These are phyloP conservation scores for Scomber colias DNA, from an alignment of 2,113 vertebrate genomes.

Conservation along the genomic window DNA sequence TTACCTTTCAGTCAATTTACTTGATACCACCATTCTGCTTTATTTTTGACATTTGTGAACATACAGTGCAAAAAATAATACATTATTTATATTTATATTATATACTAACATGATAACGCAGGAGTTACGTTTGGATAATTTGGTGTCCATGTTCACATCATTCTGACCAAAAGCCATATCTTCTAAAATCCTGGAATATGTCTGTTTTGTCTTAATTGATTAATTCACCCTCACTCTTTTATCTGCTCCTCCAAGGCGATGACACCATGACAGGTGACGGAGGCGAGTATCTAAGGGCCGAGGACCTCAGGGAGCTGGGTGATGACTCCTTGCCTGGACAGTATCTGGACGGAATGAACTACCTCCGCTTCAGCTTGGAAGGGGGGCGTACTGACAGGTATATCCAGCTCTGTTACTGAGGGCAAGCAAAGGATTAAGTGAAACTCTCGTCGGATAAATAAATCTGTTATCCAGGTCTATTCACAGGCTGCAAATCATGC, in stretches of 20 bases:
- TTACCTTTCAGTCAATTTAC: too few relatives aligned
- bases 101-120: too few relatives aligned
- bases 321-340: constrained; percentile 97
- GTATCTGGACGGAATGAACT: constrained; percentile 97
- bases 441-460: background rate
- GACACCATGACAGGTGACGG: constrained; percentile 98
- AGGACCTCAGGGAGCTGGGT: constrained; percentile 95
- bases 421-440: too few relatives aligned
- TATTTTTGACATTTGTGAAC: too few relatives aligned
- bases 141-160: background rate
- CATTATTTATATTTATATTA: background rate
- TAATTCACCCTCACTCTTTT: background rate
- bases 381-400: constrained; percentile 95
- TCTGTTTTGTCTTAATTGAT: background rate
- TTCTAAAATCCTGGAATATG: background rate
- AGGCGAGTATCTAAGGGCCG: constrained; percentile 94
- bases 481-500: too few relatives aligned
- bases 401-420: too few relatives aligned
- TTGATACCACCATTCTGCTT: too few relatives aligned
- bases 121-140: too few relatives aligned
- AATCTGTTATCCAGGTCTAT: background rate
- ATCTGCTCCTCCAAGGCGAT: constrained; percentile 86
- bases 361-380: constrained; percentile 94
- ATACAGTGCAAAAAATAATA: background rate
- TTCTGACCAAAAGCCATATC: background rate